Base-by-base conservation (phyloP, 2,113 vertebrate species). In the Mormoops blainvillei region DNA sequence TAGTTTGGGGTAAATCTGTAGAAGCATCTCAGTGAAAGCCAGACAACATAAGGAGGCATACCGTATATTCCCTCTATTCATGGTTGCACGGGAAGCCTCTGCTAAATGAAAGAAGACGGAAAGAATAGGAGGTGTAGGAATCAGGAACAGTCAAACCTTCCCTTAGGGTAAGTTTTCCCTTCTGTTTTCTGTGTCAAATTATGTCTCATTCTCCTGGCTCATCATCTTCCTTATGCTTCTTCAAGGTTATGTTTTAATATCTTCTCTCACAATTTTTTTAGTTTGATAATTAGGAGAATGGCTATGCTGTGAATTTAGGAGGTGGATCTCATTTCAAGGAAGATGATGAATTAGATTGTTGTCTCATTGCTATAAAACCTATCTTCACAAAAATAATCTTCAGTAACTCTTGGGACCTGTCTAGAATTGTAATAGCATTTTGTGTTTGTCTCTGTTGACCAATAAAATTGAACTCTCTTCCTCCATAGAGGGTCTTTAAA, bases 401-500 rank as follows among this genome's bases (percentile, higher is more conserved):
- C 7, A 76, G 7, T 50, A 58, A 81, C 73, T 80, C 38, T 65
- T 65, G 54, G 33, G 20, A 94, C 38, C 26, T 81, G 87, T 87
- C 73, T 89, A 41, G 31, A 87, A 45, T 94, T 94, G 19, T 88
- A 92, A 65, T 56, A 82, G 22, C 22, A 52, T 92, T 86, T 92
- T 91, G 14, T 50, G 19, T 92, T 85, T 89, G 78, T 94, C 36
- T 52, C 18, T 50, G 8, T 50, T 63, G 43, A 82, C 73, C 36
- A 87, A 12, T 87, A 87, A 68, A 91, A 76, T 91, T 91, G 56
- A 91, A 9, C 56, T 80, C 13, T 86, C 52, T 94, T 80, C 20
- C 41, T 9, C 20, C 13, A 86, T 76, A 20, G 74, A 84, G 38
- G 67, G 50, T 86, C 76, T 94, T 80, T 95, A 95, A 91, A 70